Base-by-base conservation (phyloP, 1,140 invertebrate genomes). In the Wasmannia auropunctata region DNA sequence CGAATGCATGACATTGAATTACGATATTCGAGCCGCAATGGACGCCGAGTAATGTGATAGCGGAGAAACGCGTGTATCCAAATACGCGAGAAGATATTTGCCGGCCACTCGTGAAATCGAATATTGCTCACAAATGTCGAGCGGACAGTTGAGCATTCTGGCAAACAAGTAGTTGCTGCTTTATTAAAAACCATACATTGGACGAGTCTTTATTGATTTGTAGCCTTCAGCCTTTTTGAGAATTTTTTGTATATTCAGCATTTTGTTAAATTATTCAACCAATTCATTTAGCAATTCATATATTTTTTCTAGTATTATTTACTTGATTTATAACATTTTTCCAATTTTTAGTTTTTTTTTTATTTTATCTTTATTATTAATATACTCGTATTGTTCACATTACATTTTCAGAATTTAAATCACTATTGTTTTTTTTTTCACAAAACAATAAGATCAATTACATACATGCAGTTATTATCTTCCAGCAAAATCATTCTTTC, bases 31-130 rank as follows among this genome's bases (percentile, higher is more conserved):
- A 60, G 40, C 34, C n/a, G 19, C 70, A 37, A 49, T 43, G 28
- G 58, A 76, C 16, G 2, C 0, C 22, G 70, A 16, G 69, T 49
- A 76, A 76, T 72, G 22, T 37, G 46, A 74, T 69, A 74, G 19
- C 34, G 56, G 56, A 85, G 54, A 76, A 62, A 85, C 46, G 28
- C 70, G 25, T 49, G 56, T 51, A 85, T 76, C 25, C 69, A 76
- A 76, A 85, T 85, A 70, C n/a, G n/a, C 22, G 56, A 51, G 56
- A 76, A 76, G 72, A 85, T 85, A 76, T 76, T 85, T 85, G 34
- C 25, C 31, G 31, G 40, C 16, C 81, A 63, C 81, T 75, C 34
- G 58, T 74, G 69, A 63, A 85, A 75, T 85, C 43, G 72, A 85
- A 85, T 76, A 84, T 75, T 31, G 80, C 54, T 60, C 40, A 37